Evolutionary conservation across 2,797 vertebrate species (phyloP), one percentile per base, ranked within the genome.

Genomic region (Malacoraja senta): DNA sequence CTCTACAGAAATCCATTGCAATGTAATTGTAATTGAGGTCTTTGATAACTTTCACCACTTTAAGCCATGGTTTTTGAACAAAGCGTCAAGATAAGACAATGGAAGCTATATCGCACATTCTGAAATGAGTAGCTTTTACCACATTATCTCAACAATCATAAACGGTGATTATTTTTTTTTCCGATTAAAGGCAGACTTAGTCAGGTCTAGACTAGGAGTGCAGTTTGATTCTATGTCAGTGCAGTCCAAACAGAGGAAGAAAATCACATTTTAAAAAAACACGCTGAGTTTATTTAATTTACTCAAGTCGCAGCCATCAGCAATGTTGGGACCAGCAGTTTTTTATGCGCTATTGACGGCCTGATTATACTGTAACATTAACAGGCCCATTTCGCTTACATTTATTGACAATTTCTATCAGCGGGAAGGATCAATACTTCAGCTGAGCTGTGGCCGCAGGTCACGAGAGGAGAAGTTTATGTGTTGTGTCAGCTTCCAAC

Each of bases 401-500:
- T 92, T 92, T 76, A 92, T 92, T 74, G 90, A 76, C 90, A 17
- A 92, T 92, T 95, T 95, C 96, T 95, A 94, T 94, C 94, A 96
- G 96, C 95, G 94, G 95, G 94, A 95, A 94, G 96, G 93, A 93
- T 94, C 91, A 12, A 94, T 94, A 94, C 93, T 95, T 95, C 96
- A 95, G 93, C 93, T 81, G 94, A 95, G 95, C 84, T 38, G 91
- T 94, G 93, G 94, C 94, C 94, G 94, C 78, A 15, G 91, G 86
- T 92, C 83, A 29, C 71, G 93, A 3, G 17, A 77, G 93, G 93
- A 96, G 97, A 97, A 95, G 95, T 96, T 98, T 98, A 99, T 99
- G 95, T 95, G 96, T 96, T 96, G 95, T 99, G 98, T 98, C 98
- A 99, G 98, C 95, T 98, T 97, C 97, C 97, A 97, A 96, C 96